Evolutionary conservation across 2,113 vertebrate genomes (phyloP), one percentile per base, ranked within the genome.

Genomic region (Catharus minimus): DNA sequence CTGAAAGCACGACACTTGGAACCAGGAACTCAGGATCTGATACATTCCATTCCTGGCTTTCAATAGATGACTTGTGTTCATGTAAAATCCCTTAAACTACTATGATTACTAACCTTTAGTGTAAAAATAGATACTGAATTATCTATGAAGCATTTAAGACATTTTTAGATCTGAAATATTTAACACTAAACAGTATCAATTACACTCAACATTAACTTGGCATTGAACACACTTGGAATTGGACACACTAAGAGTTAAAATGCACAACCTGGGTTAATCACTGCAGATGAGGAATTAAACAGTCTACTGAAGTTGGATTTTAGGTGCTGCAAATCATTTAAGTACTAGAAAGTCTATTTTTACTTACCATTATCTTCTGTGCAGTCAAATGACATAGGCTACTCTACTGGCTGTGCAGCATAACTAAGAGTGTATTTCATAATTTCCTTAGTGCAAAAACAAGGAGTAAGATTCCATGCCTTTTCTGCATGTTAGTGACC

Each of bases 331-430:
- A 86, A 78, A 49, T 46, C 11, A 86, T 46, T 81, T 22, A 67
- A 75, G 57, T 65, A 82, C 65, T 27, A 49, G 5, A 83, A 83
- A 39, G 30, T 55, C 86, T 90, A 7, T 10, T 83, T 81, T 73
- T 92, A 95, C 93, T 95, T 86, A 92, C 90, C 94, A 33, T 80
- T 58, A 36, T 84, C 77, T 82, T 75, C 73, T 66, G 23, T 44
- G 57, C 73, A 92, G 85, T 75, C 61, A 49, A 86, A 68, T n/a
- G 19, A 36, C 80, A 91, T 3, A 85, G 32, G 60, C 49, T 89
- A 81, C 60, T 80, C 71, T 93, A 89, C 24, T 32, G 74, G 26
- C 53, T 84, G 28, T 4, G 58, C 14, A 64, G 72, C 41, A 72
- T n/a, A 94, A 81, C 74, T 92, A 88, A 69, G 39, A 91, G 41